phyloP scores from a whole-genome alignment of 1,140 invertebrate genomes.

The Hestina assimilis region DNA sequence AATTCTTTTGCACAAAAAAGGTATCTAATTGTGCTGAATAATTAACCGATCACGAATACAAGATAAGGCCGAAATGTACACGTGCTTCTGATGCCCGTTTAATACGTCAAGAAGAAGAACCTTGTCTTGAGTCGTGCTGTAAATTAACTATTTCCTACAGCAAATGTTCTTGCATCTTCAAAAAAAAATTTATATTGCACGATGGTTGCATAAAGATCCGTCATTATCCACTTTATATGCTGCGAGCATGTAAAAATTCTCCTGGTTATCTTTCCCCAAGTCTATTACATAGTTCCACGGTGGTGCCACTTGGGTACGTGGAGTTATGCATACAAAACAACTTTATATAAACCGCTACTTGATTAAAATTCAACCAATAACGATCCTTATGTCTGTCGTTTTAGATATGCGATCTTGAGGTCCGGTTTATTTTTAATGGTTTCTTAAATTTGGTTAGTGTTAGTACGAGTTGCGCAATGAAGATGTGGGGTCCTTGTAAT shows the following conservation, averaged over 20 bases:
- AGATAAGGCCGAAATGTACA: too few relatives aligned
- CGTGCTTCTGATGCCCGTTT: too few relatives aligned
- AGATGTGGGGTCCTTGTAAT: conserved; percentile 22
- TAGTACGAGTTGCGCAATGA: conserved; percentile 12
- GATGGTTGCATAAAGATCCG: conserved; percentile 10
- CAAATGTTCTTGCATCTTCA: background rate
- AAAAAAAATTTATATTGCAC: conserved; percentile 1
- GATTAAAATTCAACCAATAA: conserved; percentile 13
- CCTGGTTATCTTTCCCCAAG: conserved; percentile 35
- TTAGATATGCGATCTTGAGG: background rate
- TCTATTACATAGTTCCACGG: conserved; percentile 39
- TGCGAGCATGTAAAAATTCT: conserved; percentile 38
- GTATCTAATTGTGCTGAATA: too few relatives aligned
- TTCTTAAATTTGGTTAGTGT: background rate
- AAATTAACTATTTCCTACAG: background rate
- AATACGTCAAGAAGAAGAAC: background rate
- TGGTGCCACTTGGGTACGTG: conserved; percentile 42
- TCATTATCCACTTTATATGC: conserved; percentile 29
- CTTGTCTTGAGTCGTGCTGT: background rate
- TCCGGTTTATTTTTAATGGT: background rate
- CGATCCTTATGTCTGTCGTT: background rate
- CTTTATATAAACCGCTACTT: conserved; percentile 1
- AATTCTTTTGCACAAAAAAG: too few relatives aligned
- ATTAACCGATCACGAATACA: too few relatives aligned
- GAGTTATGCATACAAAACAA: conserved; percentile 38